Evolutionary conservation across 2,888 invertebrate species (phyloP).

Genomic region (Polietes domitor): DNA sequence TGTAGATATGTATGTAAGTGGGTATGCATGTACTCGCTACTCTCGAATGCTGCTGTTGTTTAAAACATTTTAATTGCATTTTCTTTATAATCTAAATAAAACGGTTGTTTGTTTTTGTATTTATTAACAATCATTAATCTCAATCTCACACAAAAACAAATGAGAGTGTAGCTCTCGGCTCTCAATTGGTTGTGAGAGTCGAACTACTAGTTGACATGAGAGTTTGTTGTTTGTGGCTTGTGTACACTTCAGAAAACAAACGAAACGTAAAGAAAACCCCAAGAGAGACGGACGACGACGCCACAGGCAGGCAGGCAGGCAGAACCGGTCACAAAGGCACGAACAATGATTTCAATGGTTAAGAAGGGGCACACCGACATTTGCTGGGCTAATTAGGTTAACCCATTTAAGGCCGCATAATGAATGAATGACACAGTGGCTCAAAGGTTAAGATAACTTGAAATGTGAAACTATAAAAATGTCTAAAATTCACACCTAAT

Average conservation of each 20-base stretch:
- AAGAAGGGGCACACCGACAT: not conserved
- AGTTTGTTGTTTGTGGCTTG: not conserved
- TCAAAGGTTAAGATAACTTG: too few species aligned
- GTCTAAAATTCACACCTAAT: too few species aligned
- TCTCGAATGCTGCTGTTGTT: not conserved
- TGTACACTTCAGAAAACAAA: not conserved
- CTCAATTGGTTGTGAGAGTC: not conserved
- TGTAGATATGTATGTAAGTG: not conserved
- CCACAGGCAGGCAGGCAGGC: too few species aligned
- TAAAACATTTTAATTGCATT: conserved; percentile 9
- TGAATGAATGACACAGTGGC: not conserved
- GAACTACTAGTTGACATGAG: not conserved
- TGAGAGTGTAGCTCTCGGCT: too few species aligned
- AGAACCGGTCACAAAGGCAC: not conserved
- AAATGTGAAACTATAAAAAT: too few species aligned
- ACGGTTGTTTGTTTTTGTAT: not conserved
- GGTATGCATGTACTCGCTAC: not conserved
- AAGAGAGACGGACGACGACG: not conserved
- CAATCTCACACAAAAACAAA: not conserved
- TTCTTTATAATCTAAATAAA: conserved; percentile 8
- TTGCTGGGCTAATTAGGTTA: conserved; percentile 4
- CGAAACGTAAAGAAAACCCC: not conserved
- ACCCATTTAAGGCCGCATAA: not conserved
- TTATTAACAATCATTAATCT: conserved; percentile 11
- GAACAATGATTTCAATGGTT: not conserved